phyloP scores from a whole-genome alignment of 2,113 vertebrate species.

The Balaeniceps rex region DNA sequence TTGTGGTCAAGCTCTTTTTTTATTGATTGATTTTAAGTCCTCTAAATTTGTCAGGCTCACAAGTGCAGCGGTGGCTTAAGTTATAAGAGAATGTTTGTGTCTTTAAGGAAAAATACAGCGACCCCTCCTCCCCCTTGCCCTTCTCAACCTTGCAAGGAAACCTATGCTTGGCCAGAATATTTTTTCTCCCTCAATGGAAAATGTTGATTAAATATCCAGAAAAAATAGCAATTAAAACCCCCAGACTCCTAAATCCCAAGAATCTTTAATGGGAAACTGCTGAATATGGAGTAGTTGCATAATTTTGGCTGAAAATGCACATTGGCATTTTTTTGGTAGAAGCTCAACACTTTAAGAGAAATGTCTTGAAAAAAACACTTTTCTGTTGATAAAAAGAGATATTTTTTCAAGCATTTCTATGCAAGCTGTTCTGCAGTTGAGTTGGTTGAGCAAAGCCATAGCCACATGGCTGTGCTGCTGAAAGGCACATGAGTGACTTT shows the following conservation, averaged over 20 bases:
- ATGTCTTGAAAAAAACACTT: not conserved
- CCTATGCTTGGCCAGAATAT: not conserved
- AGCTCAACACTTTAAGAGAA: not conserved
- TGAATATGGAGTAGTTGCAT: not conserved
- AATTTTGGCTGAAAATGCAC: not conserved
- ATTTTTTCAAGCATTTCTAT: not conserved
- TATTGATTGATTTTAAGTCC: constrained; percentile 48
- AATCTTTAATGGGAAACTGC: not conserved
- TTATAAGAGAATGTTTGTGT: constrained; percentile 51
- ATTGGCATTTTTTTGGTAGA: not conserved
- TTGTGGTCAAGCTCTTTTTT: constrained; percentile 54
- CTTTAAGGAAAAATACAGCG: constrained; percentile 52
- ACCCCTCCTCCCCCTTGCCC: not conserved
- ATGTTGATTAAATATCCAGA: constrained; percentile 2
- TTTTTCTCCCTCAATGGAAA: constrained; percentile 6
- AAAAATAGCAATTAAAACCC: not conserved
- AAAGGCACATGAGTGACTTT: not conserved
- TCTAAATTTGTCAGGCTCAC: constrained; percentile 50
- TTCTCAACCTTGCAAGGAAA: constrained; percentile 38
- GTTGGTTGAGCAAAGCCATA: not conserved
- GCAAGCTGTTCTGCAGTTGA: not conserved
- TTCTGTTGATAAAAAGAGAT: not conserved
- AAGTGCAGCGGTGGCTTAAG: not conserved
- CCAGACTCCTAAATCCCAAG: not conserved
- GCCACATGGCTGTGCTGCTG: not conserved